These are phyloP conservation scores for Chromobotia macracanthus DNA, from an alignment of 2,797 vertebrate species.

Conservation along the genomic window DNA sequence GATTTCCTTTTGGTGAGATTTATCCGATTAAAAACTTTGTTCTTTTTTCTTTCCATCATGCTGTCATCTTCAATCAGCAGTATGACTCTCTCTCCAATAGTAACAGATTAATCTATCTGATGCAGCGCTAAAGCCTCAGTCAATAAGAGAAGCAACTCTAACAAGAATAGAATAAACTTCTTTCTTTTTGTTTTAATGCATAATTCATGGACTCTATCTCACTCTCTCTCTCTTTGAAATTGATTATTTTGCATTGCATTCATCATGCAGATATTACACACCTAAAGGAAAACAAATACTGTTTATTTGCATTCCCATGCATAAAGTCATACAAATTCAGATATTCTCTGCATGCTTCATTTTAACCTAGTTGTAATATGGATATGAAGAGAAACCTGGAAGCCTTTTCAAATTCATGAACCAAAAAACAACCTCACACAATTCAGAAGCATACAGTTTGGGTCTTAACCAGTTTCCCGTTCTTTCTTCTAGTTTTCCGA, in stretches of 20 bases:
- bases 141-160: conserved; percentile 7
- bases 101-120: conserved; percentile 7
- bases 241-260: conserved; percentile 11
- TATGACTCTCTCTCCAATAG: neutral
- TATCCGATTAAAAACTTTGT: neutral
- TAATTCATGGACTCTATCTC: neutral
- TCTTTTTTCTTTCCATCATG: neutral
- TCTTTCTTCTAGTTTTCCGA: neutral
- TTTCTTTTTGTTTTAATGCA: conserved; percentile 14
- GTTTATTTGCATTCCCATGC: conserved; percentile 2
- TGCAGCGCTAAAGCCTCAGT: neutral
- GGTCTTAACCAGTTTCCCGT: neutral
- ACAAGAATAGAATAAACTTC: neutral
- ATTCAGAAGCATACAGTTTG: neutral
- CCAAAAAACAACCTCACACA: neutral
- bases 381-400: neutral
- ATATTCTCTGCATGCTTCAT: conserved; percentile 8
- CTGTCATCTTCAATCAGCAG: neutral
- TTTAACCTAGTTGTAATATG: conserved; percentile 18
- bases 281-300: conserved; percentile 11
- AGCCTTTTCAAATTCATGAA: neutral
- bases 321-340: conserved; percentile 12
- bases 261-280: conserved; percentile 7
- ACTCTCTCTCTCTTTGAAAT: neutral
- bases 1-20: neutral